Evolutionary conservation across 2,888 invertebrate species (phyloP).

Genomic region (Lagria hirta): DNA sequence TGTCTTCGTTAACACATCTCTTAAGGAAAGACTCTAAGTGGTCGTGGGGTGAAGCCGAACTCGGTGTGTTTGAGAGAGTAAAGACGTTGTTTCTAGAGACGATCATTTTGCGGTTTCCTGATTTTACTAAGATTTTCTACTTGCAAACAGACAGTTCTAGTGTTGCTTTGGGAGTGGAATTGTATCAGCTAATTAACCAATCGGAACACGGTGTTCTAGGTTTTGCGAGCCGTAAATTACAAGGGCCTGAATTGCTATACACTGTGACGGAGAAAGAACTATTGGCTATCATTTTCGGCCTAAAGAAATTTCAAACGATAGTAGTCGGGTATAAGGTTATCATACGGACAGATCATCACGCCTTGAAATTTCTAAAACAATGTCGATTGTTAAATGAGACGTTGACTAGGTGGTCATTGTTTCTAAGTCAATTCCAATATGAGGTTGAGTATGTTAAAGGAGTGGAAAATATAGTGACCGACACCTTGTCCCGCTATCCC

Average conservation of each 20-base stretch:
- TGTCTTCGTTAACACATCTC: constrained; percentile 20
- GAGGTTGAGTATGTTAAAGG: constrained; percentile 21
- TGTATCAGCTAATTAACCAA: constrained; percentile 21
- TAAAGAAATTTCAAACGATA: constrained; percentile 21
- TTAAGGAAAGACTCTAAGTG: constrained; percentile 22
- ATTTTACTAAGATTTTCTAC: constrained; percentile 15
- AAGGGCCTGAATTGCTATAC: constrained; percentile 24
- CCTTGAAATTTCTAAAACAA: constrained; percentile 22
- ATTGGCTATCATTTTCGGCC: constrained; percentile 20
- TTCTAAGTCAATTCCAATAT: constrained; percentile 21
- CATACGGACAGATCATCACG: constrained; percentile 27
- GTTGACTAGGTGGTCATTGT: constrained; percentile 22
- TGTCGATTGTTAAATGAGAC: constrained; percentile 26
- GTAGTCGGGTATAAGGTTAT: constrained; percentile 13
- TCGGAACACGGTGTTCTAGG: constrained; percentile 20
- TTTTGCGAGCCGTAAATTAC: constrained; percentile 22
- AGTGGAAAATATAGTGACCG: constrained; percentile 22
- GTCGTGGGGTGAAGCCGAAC: constrained; percentile 21
- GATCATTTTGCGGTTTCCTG: constrained; percentile 27
- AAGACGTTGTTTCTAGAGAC: constrained; percentile 21
- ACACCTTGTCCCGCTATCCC: constrained; percentile 20
- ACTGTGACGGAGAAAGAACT: constrained; percentile 30
- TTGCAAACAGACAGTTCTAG: constrained; percentile 25
- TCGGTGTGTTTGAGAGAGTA: constrained; percentile 20
- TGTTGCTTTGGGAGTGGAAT: constrained; percentile 19